These are phyloP conservation scores for Rugalucina vietnamica DNA, from an alignment of 2,888 invertebrate genomes.

Conservation along the genomic window DNA sequence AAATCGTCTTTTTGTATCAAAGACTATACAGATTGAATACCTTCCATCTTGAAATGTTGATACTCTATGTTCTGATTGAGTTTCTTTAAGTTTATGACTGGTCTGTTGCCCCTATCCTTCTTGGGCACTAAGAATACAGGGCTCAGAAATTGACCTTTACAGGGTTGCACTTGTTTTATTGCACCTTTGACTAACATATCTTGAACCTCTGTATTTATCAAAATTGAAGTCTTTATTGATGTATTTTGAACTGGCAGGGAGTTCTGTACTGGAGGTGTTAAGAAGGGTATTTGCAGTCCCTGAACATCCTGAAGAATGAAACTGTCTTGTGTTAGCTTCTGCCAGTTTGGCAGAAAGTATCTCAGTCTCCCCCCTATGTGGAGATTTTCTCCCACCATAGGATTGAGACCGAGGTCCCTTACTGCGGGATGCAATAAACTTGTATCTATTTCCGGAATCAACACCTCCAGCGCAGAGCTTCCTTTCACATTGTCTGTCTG, in stretches of 20 bases:
- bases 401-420: background rate
- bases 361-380: background rate
- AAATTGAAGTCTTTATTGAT: background rate
- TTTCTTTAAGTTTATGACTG: too few species aligned
- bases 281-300: background rate
- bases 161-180: background rate
- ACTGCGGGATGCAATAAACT: background rate
- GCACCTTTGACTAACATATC: background rate
- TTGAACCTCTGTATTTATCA: background rate
- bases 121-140: background rate
- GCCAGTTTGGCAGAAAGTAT: background rate
- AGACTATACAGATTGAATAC: background rate
- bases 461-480: too few species aligned
- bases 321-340: background rate
- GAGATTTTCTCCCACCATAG: background rate
- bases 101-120: background rate
- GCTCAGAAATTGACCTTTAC: background rate
- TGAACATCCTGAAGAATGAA: background rate
- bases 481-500: too few species aligned
- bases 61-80: conserved; percentile 1
- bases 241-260: background rate
- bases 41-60: background rate
- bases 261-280: background rate
- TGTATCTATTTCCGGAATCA: too few species aligned
- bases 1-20: conserved; percentile 13